Evolutionary conservation across 2,797 vertebrate genomes (phyloP), one percentile per base, ranked within the genome.

Genomic region (Pangasius mekongensis): DNA sequence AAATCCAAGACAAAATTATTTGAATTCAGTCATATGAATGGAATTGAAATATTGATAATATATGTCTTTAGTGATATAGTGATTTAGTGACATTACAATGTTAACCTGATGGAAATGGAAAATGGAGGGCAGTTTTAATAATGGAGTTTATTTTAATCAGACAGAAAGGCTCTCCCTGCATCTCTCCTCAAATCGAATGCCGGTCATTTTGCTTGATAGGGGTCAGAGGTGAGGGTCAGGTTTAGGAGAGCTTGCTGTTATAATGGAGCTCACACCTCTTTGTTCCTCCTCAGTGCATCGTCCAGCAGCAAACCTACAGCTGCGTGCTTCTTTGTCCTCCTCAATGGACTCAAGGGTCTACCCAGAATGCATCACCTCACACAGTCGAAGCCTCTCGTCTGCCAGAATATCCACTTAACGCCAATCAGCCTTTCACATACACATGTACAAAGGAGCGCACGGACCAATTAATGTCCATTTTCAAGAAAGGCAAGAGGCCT

Each of bases 261-360:
- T 56, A 67, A 85, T 30, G 18, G 67, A 52, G 39, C 47, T 54
- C 13, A 11, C 33, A 24, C 39, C 36, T 76, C n/a, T 90, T 89
- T 89, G 66, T 89, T 87, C 77, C 43, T 73, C 74, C 16, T 56
- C 56, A 8, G 36, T 39, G 14, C 62, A 36, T 54, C 52, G 7
- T 67, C 49, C 64, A 30, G 30, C 67, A 60, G 20, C 36, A 22
- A n/a, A 69, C 80, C 62, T 73, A 64, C 88, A 89, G 91, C 91
- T 88, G 88, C 80, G 39, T n/a, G 86, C 60, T 67, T 85, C 86
- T 91, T 91, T 90, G 88, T 91, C 84, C 78, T 71, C 43, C n/a
- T 88, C 10, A 27, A 22, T 69, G 87, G 49, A 82, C 82, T 36
- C 78, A 54, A 85, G 86, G 47, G 71, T 81, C 87, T 90, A 89